phyloP scores from a whole-genome alignment of 1,140 invertebrate species.

The Helicoverpa armigera region DNA sequence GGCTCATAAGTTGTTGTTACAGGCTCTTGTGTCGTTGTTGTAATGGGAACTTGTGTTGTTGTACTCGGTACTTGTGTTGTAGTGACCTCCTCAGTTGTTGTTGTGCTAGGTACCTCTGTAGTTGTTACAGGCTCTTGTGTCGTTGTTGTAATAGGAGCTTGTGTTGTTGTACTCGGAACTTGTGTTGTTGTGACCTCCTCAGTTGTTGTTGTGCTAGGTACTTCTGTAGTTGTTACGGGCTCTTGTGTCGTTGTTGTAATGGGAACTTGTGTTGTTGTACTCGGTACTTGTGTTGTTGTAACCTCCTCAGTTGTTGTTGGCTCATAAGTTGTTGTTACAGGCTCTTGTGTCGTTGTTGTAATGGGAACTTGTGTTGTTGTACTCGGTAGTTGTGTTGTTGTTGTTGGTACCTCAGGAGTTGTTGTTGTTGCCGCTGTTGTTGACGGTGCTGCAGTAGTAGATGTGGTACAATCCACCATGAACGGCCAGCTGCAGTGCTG shows the following conservation, averaged over 20 bases:
- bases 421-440: neutral
- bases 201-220: neutral
- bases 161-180: neutral
- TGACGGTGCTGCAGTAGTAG: neutral
- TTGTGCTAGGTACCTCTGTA: neutral
- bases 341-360: neutral
- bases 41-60: constrained; percentile 8
- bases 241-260: neutral
- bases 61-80: constrained; percentile 14
- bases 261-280: constrained; percentile 22
- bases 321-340: neutral
- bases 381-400: constrained; percentile 10
- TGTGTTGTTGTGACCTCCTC: constrained; percentile 4
- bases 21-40: neutral
- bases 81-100: constrained; percentile 32
- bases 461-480: constrained; percentile 19
- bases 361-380: constrained; percentile 17
- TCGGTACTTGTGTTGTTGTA: constrained; percentile 13
- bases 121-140: neutral
- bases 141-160: neutral
- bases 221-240: neutral
- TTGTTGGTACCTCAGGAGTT: neutral
- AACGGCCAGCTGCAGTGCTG: constrained; percentile 58
- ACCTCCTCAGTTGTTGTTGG: neutral
- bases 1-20: neutral